Evolutionary conservation across 2,113 vertebrate genomes (phyloP).

Genomic region (Leptodactylus fuscus): DNA sequence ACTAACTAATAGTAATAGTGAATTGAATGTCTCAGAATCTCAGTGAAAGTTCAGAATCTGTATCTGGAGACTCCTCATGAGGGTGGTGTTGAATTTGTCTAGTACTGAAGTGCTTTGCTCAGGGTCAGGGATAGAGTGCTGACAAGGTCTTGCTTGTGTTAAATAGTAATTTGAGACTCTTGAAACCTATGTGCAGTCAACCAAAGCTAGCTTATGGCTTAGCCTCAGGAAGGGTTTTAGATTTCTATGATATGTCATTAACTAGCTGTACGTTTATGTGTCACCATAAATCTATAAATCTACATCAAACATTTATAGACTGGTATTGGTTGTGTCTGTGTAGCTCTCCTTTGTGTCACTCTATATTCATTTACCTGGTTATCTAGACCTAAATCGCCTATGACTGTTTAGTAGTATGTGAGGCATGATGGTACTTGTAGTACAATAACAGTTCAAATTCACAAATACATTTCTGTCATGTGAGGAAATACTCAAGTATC

Average conservation of each 20-base stretch:
- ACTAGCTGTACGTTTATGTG: not conserved
- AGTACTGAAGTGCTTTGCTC: conserved; percentile 25
- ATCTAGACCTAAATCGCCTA: not conserved
- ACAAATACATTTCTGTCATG: conserved; percentile 5
- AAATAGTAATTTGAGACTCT: conserved; percentile 53
- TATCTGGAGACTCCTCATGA: not conserved
- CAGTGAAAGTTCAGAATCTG: not conserved
- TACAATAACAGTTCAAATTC: not conserved
- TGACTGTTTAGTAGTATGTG: not conserved
- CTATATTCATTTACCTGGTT: not conserved
- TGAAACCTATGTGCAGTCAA: conserved; percentile 48
- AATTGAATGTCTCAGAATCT: not conserved
- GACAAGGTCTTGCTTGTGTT: conserved; percentile 56
- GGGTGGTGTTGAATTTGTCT: conserved; percentile 29
- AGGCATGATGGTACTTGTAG: not conserved
- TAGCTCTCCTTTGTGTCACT: not conserved
- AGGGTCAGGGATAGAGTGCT: conserved; percentile 37
- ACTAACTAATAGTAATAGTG: not conserved
- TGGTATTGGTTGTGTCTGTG: not conserved
- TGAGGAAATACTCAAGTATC: not conserved
- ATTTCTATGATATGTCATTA: conserved; percentile 42
- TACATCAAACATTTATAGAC: not conserved
- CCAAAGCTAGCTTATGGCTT: conserved; percentile 25
- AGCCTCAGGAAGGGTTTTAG: conserved; percentile 52
- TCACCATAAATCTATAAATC: not conserved